Base-by-base conservation (phyloP, 2,113 vertebrate species). In the Mohoua ochrocephala region DNA sequence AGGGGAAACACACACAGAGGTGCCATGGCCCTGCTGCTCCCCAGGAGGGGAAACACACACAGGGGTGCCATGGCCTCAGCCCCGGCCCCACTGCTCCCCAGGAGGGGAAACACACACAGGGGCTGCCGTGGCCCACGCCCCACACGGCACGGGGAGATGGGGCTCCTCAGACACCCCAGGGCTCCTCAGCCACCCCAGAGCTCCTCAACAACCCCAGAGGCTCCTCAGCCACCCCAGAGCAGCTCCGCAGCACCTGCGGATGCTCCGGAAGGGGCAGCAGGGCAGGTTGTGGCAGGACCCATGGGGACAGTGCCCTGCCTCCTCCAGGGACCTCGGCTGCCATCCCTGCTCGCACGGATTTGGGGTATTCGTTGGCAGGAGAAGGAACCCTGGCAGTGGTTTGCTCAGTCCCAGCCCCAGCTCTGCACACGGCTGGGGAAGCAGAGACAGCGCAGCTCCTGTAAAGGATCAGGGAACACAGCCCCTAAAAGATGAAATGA, bases 181-280 rank as follows among this genome's bases (percentile, higher is more conserved):
- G 30, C 42, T 67, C 15, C 22, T 67, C 17, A 4, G 3, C 10
- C 18, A 52, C 19, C 45, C 18, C 17, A 6, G 18, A 2, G 9
- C 13, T 74, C 39, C 53, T 45, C 42, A n/a, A n/a, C n/a, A n/a
- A n/a, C n/a, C n/a, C n/a, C n/a, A n/a, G n/a, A n/a, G n/a, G n/a
- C n/a, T 27, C 53, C 41, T 75, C 42, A 28, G 8, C 4, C 1
- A 39, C 10, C 44, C 22, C 42, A 6, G n/a, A 11, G 45, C 67
- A 44, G 67, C 80, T 60, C 67, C 2, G 0, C 0, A 0, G 54
- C 28, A 3, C 6, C n/a, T 41, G 14, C 0, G 0, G 69, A 8
- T 28, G 50, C 50, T 24, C 60, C 24, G 70, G 19, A 17, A 47
- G 49, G 81, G 67, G 16, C 56, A 52, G 80, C 37, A 61, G 67